Percentiles rank a stretch among this genome's conserved stretches.
These are phyloP conservation scores for Scaptomyza hsui DNA, from an alignment of 1,140 invertebrate genomes.

Conservation along the genomic window DNA sequence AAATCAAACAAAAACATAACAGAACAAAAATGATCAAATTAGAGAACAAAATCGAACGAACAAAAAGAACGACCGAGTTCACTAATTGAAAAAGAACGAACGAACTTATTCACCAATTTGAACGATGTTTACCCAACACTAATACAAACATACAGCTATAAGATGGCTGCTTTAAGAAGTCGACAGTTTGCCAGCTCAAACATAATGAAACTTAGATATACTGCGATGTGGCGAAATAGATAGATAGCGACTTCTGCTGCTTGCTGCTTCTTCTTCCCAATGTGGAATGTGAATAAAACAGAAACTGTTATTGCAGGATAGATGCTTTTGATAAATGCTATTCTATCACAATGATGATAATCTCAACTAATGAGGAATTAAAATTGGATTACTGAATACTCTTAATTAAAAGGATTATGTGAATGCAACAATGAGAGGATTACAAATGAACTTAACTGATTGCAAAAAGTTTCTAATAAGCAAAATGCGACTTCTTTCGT, in stretches of 20 bases:
- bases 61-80: no score
- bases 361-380: slow-evolving; percentile 66
- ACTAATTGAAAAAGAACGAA: no score
- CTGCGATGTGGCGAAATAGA: slow-evolving; percentile 6
- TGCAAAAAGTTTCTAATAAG: no score
- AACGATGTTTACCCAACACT: no score
- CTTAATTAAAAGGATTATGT: slow-evolving; percentile 57
- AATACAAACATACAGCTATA: not conserved
- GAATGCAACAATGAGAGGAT: slow-evolving; percentile 33
- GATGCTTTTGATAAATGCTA: slow-evolving; percentile 52
- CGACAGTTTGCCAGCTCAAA: slow-evolving; percentile 11
- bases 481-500: not conserved
- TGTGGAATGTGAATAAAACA: slow-evolving; percentile 25
- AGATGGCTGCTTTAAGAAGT: slow-evolving; percentile 16
- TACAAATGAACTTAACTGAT: no score
- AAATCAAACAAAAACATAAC: no score
- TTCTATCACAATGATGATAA: slow-evolving; percentile 57
- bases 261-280: not conserved
- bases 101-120: no score
- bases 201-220: slow-evolving; percentile 22
- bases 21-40: no score
- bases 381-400: slow-evolving; percentile 56
- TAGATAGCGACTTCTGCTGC: slow-evolving; percentile 31
- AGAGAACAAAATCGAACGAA: no score
- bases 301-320: slow-evolving; percentile 36